These are phyloP conservation scores for Chaenodraco wilsoni DNA, from an alignment of 2,797 vertebrate species.

Conservation along the genomic window DNA sequence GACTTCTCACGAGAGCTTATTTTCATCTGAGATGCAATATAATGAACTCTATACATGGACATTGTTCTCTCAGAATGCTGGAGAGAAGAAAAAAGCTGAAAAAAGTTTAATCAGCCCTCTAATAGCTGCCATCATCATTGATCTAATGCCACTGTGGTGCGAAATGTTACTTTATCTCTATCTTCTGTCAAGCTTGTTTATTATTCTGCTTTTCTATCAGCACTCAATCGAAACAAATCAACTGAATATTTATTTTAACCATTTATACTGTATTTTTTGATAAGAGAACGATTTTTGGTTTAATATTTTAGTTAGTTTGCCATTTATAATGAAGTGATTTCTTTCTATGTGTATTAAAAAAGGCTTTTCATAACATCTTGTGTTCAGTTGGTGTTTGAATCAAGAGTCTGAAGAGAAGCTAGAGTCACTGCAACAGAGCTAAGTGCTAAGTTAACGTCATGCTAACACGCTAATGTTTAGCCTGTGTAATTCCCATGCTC, in stretches of 20 bases:
- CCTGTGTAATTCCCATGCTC: background rate
- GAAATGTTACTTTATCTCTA: constrained; percentile 42
- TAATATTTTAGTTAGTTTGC: constrained; percentile 51
- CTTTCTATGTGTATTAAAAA: constrained; percentile 71
- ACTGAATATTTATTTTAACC: constrained; percentile 81
- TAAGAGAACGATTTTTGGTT: constrained; percentile 42
- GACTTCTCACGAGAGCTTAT: constrained; percentile 18
- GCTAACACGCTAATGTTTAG: background rate
- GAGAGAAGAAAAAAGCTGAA: constrained; percentile 33
- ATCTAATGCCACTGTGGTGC: constrained; percentile 48
- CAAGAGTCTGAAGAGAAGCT: background rate
- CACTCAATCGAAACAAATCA: constrained; percentile 56
- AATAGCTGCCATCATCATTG: constrained; percentile 29
- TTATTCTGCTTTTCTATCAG: constrained; percentile 44
- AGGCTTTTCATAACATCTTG: constrained; percentile 55
- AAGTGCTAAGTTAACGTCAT: too few relatives aligned
- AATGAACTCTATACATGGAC: constrained; percentile 64
- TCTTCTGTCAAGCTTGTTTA: constrained; percentile 33
- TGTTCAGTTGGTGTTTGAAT: constrained; percentile 26
- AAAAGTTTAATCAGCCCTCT: constrained; percentile 37
- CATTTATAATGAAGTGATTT: constrained; percentile 46
- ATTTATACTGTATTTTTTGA: constrained; percentile 67
- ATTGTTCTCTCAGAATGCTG: constrained; percentile 40
- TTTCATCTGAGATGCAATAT: constrained; percentile 45
- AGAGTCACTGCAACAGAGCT: too few relatives aligned